Evolutionary conservation across 2,888 invertebrate species (phyloP).

Genomic region (Mimachlamys varia): DNA sequence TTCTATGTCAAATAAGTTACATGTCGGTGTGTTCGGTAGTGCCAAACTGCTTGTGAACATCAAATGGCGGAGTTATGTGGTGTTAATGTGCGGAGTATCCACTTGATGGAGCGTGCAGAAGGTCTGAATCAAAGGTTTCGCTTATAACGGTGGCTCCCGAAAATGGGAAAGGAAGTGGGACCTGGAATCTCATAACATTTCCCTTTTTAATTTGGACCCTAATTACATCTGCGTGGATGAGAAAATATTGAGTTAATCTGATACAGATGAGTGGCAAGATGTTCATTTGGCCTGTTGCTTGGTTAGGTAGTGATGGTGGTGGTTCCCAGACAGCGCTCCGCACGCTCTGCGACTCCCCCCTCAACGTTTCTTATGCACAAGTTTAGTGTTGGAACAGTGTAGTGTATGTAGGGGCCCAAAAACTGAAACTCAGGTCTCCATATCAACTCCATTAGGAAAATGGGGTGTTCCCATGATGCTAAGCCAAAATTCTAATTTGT

Average conservation of each 20-base stretch:
- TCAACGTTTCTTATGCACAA: neutral
- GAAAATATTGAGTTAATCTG: slow-evolving; percentile 3
- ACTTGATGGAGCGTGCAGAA: neutral
- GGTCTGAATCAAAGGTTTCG: slow-evolving; percentile 1
- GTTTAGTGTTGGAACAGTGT: neutral
- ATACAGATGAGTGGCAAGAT: slow-evolving; percentile 12
- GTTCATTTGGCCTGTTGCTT: slow-evolving; percentile 8
- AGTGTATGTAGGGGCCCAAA: neutral
- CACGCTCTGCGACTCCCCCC: neutral
- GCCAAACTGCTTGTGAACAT: neutral
- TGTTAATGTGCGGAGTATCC: neutral
- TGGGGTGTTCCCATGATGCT: neutral
- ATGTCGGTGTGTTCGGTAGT: neutral
- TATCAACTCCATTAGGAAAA: neutral
- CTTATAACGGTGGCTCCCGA: neutral
- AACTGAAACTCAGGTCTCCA: neutral
- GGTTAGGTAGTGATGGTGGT: neutral
- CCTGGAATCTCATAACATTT: neutral
- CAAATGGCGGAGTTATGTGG: neutral
- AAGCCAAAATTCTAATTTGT: neutral
- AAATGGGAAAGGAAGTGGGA: slow-evolving; percentile 29
- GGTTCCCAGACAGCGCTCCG: neutral
- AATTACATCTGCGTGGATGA: slow-evolving; percentile 28
- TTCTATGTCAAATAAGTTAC: slow-evolving; percentile 32
- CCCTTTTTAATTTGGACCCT: slow-evolving; percentile 32